Evolutionary conservation across 2,797 vertebrate genomes (phyloP).

Genomic region (Meda fulgida): DNA sequence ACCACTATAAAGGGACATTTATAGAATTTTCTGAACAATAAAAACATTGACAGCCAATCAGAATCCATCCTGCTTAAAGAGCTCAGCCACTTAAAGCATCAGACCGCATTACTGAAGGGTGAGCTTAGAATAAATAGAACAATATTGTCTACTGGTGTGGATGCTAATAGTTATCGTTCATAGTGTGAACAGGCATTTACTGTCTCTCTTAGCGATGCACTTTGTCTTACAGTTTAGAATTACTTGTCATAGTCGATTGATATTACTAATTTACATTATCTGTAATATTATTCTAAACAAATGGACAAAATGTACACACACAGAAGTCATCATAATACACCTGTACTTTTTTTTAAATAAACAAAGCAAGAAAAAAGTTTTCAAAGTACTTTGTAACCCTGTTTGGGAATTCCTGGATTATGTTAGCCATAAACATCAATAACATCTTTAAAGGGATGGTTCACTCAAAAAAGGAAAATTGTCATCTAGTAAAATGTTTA

Average conservation of each 20-base stretch:
- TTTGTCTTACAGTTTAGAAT: not conserved
- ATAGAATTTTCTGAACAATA: conserved; percentile 5
- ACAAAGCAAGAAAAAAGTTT: not conserved
- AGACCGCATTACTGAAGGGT: not conserved
- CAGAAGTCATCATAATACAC: not conserved
- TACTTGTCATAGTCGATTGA: not conserved
- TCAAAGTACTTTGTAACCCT: not conserved
- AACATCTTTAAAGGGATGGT: not conserved
- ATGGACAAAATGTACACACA: not conserved
- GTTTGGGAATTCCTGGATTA: not conserved
- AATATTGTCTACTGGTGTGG: not conserved
- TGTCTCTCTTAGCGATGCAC: not conserved
- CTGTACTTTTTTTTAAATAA: not conserved
- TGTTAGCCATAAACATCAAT: not conserved
- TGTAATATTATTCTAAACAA: not conserved
- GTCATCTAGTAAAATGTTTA: not conserved
- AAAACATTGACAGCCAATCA: not conserved
- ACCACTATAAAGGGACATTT: not conserved
- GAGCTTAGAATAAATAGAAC: not conserved
- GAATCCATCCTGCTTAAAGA: not conserved
- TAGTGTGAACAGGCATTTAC: not conserved
- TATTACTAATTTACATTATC: not conserved
- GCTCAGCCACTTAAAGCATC: not conserved
- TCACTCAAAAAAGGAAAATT: not conserved
- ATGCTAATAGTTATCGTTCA: not conserved